Conservation (phyloP, 2,888 invertebrate species). For the Baronia brevicornis region DNA sequence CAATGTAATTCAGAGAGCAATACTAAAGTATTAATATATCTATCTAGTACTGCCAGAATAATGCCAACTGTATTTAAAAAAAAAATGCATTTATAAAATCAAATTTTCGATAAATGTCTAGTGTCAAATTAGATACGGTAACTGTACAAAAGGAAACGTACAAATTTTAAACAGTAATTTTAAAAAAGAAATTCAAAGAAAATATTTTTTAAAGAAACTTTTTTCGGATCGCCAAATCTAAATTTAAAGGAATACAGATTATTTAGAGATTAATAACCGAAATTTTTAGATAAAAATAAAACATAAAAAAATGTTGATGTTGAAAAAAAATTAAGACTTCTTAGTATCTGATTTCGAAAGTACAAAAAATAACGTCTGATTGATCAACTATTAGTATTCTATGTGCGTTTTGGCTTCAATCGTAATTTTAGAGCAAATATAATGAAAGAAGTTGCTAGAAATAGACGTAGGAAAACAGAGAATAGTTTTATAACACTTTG, state of each 20-base stretch:
- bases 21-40: constrained; percentile 74
- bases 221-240: constrained; percentile 74
- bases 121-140: constrained; percentile 75
- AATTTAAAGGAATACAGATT: constrained; percentile 64
- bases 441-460: constrained; percentile 1
- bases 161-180: constrained; percentile 73
- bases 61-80: constrained; percentile 71
- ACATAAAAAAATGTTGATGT: constrained; percentile 59
- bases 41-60: constrained; percentile 74
- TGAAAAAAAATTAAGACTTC: constrained; percentile 69
- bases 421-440: constrained; percentile 27
- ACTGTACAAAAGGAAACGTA: constrained; percentile 73
- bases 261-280: constrained; percentile 68
- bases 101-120: constrained; percentile 68
- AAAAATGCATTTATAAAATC: constrained; percentile 56
- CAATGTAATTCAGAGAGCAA: constrained; percentile 75
- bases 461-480: too few species aligned
- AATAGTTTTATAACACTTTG: too few species aligned
- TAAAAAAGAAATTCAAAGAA: constrained; percentile 52
- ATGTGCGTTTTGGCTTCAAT: constrained; percentile 70
- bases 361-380: constrained; percentile 70
- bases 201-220: constrained; percentile 74
- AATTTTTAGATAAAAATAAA: constrained; percentile 32
- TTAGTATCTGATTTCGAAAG: constrained; percentile 74
- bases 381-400: constrained; percentile 63